Evolutionary conservation across 2,888 invertebrate genomes (phyloP).

Genomic region (Tillus elongatus): DNA sequence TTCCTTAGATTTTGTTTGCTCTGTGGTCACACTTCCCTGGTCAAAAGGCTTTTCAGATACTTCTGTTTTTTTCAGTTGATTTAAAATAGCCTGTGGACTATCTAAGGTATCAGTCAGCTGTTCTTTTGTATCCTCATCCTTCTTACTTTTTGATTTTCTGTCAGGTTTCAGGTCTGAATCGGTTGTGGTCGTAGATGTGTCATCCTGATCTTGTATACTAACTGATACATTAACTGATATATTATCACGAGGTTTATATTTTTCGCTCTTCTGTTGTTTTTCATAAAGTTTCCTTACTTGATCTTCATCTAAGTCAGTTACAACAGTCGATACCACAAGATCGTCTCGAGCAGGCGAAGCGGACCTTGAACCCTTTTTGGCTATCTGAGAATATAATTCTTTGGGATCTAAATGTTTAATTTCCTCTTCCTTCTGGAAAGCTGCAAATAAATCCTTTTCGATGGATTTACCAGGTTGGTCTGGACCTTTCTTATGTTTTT

Average conservation of each 20-base stretch:
- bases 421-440: conserved; percentile 20
- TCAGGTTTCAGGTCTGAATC: too few species aligned
- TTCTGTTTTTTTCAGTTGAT: not conserved
- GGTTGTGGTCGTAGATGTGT: too few species aligned
- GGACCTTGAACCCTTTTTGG: conserved; percentile 29
- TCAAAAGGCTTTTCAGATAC: not conserved
- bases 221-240: too few species aligned
- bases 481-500: conserved; percentile 19
- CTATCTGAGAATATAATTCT: conserved; percentile 30
- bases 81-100: too few species aligned
- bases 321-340: conserved; percentile 28
- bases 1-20: too few species aligned
- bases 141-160: too few species aligned
- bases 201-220: too few species aligned
- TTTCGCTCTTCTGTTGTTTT: too few species aligned
- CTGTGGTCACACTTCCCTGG: not conserved
- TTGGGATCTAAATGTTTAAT: conserved; percentile 24
- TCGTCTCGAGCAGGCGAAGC: conserved; percentile 30
- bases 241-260: too few species aligned
- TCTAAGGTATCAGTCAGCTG: too few species aligned
- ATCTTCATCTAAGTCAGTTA: conserved; percentile 30
- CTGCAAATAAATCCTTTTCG: conserved; percentile 28
- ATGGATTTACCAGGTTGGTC: conserved; percentile 19
- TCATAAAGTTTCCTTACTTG: conserved; percentile 26
- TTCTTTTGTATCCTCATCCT: too few species aligned